phyloP scores from a whole-genome alignment of 2,113 vertebrate genomes.

The Syngnathoides biaculeatus region DNA sequence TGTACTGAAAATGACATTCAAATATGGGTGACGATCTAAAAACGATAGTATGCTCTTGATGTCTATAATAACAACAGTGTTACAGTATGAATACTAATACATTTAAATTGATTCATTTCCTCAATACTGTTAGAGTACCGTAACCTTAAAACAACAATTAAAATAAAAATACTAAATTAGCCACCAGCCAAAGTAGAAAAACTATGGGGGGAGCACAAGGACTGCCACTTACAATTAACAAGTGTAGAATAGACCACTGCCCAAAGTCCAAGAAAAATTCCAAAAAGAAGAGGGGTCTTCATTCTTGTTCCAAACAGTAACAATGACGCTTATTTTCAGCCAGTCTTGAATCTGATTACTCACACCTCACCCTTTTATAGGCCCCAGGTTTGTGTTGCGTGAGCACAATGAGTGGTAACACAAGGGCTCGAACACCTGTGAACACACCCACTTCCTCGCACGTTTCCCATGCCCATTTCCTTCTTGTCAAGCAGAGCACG shows the following conservation, averaged over 20 bases:
- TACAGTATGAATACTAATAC: neutral
- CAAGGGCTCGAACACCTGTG: conserved; percentile 41
- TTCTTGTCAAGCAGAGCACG: conserved; percentile 1
- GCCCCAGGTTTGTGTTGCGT: conserved; percentile 28
- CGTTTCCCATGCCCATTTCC: conserved; percentile 15
- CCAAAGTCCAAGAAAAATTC: conserved; percentile 47
- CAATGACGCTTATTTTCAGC: neutral
- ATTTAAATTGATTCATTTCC: neutral
- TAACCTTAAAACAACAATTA: neutral
- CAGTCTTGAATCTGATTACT: conserved; percentile 22
- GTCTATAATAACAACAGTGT: neutral
- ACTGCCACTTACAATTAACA: conserved; percentile 44
- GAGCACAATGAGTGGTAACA: conserved; percentile 17
- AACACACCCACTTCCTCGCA: conserved; percentile 30
- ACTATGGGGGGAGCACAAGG: no score
- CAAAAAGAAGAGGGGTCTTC: conserved; percentile 24
- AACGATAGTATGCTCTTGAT: neutral
- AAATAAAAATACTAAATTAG: neutral
- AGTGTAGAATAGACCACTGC: conserved; percentile 28
- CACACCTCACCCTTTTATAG: conserved; percentile 45
- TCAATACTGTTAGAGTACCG: neutral
- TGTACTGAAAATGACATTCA: neutral
- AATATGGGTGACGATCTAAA: neutral
- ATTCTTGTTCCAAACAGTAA: conserved; percentile 13
- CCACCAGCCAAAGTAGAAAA: neutral